Conservation (phyloP, 2,797 vertebrate genomes). For the Peromyscus nudipes region DNA sequence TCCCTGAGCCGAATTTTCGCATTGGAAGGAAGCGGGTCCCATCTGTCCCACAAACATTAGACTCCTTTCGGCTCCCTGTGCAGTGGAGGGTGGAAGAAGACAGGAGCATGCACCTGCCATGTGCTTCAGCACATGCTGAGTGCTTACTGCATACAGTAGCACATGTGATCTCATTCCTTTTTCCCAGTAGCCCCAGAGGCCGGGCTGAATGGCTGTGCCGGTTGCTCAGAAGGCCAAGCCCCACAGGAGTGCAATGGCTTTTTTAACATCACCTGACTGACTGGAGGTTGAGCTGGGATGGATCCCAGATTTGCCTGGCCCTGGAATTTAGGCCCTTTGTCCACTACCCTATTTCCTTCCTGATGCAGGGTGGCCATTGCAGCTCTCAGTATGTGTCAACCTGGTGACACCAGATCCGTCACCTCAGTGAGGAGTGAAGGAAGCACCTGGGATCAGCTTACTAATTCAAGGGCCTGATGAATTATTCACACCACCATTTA, state of each 20-base stretch:
- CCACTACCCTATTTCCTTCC: constrained; percentile 69
- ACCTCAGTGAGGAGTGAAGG: constrained; percentile 95
- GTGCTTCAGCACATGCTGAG: not conserved
- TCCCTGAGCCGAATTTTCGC: not conserved
- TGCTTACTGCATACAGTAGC: too few species aligned
- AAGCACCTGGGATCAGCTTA: constrained; percentile 93
- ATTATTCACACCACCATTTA: constrained; percentile 94
- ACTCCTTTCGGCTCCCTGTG: not conserved
- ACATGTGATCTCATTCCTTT: not conserved
- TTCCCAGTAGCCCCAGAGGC: not conserved
- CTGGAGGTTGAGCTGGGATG: not conserved
- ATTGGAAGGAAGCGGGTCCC: not conserved
- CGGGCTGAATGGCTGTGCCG: not conserved
- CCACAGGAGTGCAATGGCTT: not conserved
- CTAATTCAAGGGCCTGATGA: constrained; percentile 92
- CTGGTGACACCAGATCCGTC: constrained; percentile 92
- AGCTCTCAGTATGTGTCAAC: constrained; percentile 90
- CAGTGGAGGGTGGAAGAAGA: not conserved
- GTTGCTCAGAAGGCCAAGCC: not conserved
- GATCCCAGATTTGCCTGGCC: not conserved
- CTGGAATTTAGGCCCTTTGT: not conserved
- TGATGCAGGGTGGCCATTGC: constrained; percentile 91
- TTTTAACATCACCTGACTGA: not conserved
- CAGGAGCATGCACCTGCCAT: accelerated
- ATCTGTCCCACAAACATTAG: not conserved